Evolutionary conservation across 2,113 vertebrate genomes (phyloP).

Genomic region (Chiloscyllium plagiosum): DNA sequence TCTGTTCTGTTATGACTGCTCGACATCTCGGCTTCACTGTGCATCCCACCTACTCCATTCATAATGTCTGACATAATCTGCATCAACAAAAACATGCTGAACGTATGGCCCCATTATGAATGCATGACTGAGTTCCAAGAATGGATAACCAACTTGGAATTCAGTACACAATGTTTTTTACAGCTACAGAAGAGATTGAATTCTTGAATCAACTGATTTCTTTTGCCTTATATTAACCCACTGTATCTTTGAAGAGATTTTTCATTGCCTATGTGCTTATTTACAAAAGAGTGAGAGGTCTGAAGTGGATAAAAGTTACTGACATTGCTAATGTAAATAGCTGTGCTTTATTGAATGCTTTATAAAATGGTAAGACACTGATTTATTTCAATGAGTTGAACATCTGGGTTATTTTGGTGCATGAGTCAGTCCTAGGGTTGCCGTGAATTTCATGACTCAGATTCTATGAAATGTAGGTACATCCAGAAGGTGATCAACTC

Average conservation of each 20-base stretch:
- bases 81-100: neutral
- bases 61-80: neutral
- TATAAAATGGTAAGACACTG: neutral
- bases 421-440: neutral
- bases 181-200: neutral
- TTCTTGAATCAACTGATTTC: neutral
- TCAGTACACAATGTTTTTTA: neutral
- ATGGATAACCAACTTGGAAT: neutral
- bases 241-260: neutral
- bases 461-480: neutral
- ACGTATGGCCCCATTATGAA: neutral
- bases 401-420: neutral
- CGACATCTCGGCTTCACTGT: neutral
- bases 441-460: neutral
- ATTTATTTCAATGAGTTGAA: neutral
- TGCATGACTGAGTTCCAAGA: neutral
- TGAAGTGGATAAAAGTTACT: neutral
- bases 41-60: neutral
- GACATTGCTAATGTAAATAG: neutral
- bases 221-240: neutral
- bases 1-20: neutral
- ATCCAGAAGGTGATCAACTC: neutral
- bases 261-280: neutral
- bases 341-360: neutral
- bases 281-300: neutral